Conservation (phyloP, 2,888 invertebrate genomes). For the Drosophila fungiperda region DNA sequence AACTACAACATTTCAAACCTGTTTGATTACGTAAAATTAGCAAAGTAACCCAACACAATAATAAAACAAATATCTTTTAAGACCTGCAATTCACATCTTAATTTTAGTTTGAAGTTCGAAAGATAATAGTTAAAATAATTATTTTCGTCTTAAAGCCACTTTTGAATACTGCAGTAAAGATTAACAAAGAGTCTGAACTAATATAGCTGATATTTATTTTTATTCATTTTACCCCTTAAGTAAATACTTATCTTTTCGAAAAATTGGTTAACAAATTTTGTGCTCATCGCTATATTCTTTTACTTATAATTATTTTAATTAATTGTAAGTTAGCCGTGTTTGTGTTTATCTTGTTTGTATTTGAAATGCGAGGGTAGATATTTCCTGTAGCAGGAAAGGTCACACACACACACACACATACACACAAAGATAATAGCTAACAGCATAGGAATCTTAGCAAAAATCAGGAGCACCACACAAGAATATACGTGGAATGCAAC, state of each 20-base stretch:
- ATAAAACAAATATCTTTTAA: not conserved
- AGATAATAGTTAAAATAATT: not conserved
- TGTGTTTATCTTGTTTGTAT: slow-evolving; percentile 19
- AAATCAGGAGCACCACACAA: slow-evolving; percentile 23
- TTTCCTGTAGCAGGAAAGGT: slow-evolving; percentile 6
- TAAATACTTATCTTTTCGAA: not conserved
- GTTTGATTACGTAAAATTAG: not conserved
- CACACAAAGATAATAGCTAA: slow-evolving; percentile 3
- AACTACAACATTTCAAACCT: slow-evolving; percentile 27
- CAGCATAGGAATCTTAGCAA: slow-evolving; percentile 14
- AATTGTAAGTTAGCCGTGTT: slow-evolving; percentile 15
- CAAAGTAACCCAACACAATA: not conserved
- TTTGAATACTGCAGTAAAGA: not conserved
- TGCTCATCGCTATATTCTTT: not conserved
- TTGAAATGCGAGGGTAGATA: slow-evolving; percentile 1
- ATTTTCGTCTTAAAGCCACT: not conserved
- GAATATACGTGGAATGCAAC: slow-evolving; percentile 35
- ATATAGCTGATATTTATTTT: not conserved
- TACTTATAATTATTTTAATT: slow-evolving; percentile 21
- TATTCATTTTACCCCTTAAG: not conserved
- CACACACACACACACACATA: not conserved
- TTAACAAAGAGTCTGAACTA: not conserved
- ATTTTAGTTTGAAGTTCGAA: not conserved
- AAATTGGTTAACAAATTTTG: slow-evolving; percentile 10
- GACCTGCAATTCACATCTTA: not conserved